Evolutionary conservation across 2,888 invertebrate genomes (phyloP).

Genomic region (Dastarcus helophoroides): DNA sequence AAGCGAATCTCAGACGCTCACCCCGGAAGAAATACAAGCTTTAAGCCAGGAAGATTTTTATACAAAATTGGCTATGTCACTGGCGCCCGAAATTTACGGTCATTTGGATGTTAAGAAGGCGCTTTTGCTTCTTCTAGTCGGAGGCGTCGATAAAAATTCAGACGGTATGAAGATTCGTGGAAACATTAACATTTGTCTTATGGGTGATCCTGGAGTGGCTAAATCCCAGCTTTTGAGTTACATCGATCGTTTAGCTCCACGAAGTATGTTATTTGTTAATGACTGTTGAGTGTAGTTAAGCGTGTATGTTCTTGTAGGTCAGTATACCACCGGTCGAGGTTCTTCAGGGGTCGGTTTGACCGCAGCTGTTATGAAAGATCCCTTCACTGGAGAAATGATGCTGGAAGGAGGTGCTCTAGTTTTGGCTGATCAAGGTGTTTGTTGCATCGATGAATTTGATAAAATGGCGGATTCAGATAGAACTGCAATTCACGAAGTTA

Average conservation of each 20-base stretch:
- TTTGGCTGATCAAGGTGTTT: constrained; percentile 91
- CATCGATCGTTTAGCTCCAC: constrained; percentile 84
- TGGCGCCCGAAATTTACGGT: constrained; percentile 98
- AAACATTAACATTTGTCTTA: constrained; percentile 93
- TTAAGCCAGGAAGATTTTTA: constrained; percentile 85
- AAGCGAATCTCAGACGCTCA: constrained; percentile 56
- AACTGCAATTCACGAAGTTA: constrained; percentile 94
- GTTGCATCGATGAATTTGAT: constrained; percentile 99
- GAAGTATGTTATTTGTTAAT: constrained; percentile 44
- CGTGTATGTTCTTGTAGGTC: constrained; percentile 39
- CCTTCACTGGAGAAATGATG: constrained; percentile 94
- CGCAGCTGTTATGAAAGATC: constrained; percentile 96
- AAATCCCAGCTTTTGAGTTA: constrained; percentile 94
- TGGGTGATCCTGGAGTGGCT: constrained; percentile 99
- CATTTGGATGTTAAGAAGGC: constrained; percentile 98
- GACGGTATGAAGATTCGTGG: constrained; percentile 97
- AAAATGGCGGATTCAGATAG: constrained; percentile 96
- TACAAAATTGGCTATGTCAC: constrained; percentile 77
- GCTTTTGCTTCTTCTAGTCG: constrained; percentile 80
- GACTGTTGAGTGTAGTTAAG: background rate
- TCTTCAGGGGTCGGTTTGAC: constrained; percentile 98
- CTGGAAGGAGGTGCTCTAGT: constrained; percentile 95
- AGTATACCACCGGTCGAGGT: constrained; percentile 93
- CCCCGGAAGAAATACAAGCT: constrained; percentile 70
- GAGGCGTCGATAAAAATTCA: constrained; percentile 76